Conservation (phyloP, 2,797 vertebrate species). For the Molossus alvarezi region DNA sequence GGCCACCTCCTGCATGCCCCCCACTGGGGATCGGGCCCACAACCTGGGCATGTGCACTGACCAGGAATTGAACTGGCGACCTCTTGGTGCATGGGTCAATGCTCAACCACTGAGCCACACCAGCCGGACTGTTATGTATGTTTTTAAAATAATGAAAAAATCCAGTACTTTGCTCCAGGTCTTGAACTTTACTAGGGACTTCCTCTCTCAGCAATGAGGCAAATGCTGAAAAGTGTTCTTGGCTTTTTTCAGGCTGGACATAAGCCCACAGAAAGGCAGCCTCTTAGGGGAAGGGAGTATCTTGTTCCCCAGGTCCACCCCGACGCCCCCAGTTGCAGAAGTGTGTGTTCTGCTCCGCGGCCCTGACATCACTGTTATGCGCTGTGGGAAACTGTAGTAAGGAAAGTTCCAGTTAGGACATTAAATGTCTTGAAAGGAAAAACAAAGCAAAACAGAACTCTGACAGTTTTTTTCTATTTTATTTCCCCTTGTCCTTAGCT, state of each 20-base stretch:
- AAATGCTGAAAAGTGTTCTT: not conserved
- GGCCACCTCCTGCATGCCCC: too few species aligned
- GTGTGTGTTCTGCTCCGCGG: too few species aligned
- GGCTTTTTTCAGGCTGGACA: not conserved
- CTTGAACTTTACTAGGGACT: not conserved
- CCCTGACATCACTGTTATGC: not conserved
- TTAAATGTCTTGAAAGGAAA: not conserved
- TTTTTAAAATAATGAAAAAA: not conserved
- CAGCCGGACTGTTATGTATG: not conserved
- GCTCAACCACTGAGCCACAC: too few species aligned
- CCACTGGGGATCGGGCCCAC: too few species aligned
- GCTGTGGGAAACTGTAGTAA: not conserved
- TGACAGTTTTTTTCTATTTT: conserved; percentile 17
- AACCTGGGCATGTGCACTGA: too few species aligned
- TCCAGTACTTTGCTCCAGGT: not conserved
- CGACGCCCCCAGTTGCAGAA: fast-evolving
- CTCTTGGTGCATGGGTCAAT: too few species aligned
- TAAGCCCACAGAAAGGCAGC: not conserved
- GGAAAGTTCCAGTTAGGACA: not conserved
- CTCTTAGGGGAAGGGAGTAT: not conserved
- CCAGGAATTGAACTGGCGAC: too few species aligned
- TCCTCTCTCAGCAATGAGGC: not conserved
- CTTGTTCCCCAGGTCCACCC: not conserved
- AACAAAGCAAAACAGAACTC: not conserved
- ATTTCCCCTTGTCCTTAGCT: conserved; percentile 49